Conservation (phyloP, 2,113 vertebrate genomes). For the Alaudala cheleensis region DNA sequence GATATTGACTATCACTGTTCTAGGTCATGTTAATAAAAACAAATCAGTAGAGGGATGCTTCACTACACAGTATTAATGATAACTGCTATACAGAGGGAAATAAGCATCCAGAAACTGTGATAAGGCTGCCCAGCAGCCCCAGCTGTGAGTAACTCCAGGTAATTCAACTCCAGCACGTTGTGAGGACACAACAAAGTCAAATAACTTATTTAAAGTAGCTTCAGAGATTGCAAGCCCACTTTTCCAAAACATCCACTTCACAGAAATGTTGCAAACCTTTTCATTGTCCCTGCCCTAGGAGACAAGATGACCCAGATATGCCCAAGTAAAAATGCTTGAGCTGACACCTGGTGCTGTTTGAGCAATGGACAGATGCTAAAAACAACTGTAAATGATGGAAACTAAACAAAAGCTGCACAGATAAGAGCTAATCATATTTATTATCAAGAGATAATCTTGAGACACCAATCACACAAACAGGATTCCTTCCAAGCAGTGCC, state of each 20-base stretch:
- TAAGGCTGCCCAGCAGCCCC: constrained; percentile 41
- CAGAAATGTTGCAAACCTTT: not conserved
- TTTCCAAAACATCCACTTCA: not conserved
- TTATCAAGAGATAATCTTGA: not conserved
- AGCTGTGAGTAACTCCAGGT: constrained; percentile 24
- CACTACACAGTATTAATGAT: constrained; percentile 40
- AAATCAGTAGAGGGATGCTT: constrained; percentile 35
- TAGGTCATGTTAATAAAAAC: constrained; percentile 51
- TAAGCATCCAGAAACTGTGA: constrained; percentile 34
- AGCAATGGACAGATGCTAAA: not conserved
- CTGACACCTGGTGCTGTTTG: not conserved
- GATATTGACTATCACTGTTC: constrained; percentile 22
- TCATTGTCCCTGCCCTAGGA: not conserved
- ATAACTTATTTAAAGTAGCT: constrained; percentile 28
- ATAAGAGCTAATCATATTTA: not conserved
- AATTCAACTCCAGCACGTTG: constrained; percentile 20
- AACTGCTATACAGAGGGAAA: constrained; percentile 34
- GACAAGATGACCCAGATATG: not conserved
- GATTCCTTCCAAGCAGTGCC: not conserved
- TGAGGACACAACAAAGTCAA: constrained; percentile 44
- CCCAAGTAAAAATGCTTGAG: not conserved
- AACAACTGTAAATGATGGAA: not conserved
- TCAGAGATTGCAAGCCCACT: not conserved
- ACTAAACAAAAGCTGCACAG: not conserved
- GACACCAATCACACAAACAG: not conserved